These are phyloP conservation scores for Pentalonia nigronervosa DNA, from an alignment of 1,140 invertebrate species.

Conservation along the genomic window DNA sequence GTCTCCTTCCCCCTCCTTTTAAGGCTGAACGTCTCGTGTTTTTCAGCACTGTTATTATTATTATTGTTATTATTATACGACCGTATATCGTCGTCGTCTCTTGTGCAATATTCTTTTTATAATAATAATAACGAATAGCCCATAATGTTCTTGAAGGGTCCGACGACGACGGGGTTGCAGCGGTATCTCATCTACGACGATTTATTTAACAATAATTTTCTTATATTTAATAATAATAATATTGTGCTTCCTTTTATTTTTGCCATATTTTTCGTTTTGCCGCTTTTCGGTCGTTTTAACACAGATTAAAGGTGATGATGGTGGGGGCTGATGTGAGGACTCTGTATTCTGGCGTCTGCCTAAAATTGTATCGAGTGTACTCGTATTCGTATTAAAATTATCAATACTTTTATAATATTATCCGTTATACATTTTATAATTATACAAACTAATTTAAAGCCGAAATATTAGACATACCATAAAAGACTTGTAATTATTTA, in stretches of 20 bases:
- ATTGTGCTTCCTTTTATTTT: background rate
- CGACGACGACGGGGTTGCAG: background rate
- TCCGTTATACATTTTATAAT: no score
- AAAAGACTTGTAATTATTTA: no score
- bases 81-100: background rate
- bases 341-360: no score
- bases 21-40: background rate
- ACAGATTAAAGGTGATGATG: no score
- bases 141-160: background rate
- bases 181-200: background rate
- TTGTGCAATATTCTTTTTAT: background rate
- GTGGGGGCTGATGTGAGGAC: no score
- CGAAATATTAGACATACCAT: no score
- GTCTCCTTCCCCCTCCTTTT: background rate
- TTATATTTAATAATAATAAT: background rate
- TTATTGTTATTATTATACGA: background rate
- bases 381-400: no score
- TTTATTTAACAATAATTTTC: background rate
- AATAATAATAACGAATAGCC: background rate
- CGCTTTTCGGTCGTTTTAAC: no score
- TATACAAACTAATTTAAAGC: no score
- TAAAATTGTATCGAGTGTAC: no score
- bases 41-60: background rate
- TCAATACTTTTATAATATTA: no score
- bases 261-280: background rate